Percentiles rank a stretch among this genome's conserved stretches.
phyloP scores from a whole-genome alignment of 2,797 vertebrate species.

The Tokudaia muenninki region DNA sequence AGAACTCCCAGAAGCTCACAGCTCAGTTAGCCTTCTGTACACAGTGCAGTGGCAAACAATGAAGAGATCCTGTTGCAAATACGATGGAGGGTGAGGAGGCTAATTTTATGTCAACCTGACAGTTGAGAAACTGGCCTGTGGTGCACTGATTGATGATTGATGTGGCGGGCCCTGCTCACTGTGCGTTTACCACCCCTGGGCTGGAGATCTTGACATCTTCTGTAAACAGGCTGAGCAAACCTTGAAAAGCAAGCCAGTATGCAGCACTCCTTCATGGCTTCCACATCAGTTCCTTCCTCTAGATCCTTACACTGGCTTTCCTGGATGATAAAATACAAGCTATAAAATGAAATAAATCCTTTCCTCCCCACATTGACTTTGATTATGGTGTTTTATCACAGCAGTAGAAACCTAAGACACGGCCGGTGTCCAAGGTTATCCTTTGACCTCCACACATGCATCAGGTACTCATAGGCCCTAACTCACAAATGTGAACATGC shows the following conservation, averaged over 20 bases:
- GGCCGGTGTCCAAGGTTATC: not conserved
- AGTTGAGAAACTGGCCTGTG: not conserved
- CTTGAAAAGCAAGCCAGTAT: not conserved
- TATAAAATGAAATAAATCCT: not conserved
- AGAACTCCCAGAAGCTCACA: not conserved
- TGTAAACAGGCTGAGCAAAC: not conserved
- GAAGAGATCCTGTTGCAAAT: not conserved
- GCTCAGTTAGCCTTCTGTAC: not conserved
- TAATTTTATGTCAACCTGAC: not conserved
- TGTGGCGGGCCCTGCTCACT: not conserved
- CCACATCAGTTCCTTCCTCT: not conserved
- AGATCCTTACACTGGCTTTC: not conserved
- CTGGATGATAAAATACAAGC: not conserved
- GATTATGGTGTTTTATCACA: not conserved
- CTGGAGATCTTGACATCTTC: not conserved
- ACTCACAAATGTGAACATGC: not conserved
- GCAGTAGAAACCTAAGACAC: not conserved
- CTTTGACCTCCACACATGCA: not conserved
- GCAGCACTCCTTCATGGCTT: not conserved
- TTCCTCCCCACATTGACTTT: not conserved
- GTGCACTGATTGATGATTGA: not conserved
- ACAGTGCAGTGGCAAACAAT: not conserved
- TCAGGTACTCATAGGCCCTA: not conserved
- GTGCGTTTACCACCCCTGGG: not conserved
- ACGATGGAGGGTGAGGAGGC: not conserved